Evolutionary conservation across 2,113 vertebrate genomes (phyloP).

Genomic region (Takifugu flavidus): DNA sequence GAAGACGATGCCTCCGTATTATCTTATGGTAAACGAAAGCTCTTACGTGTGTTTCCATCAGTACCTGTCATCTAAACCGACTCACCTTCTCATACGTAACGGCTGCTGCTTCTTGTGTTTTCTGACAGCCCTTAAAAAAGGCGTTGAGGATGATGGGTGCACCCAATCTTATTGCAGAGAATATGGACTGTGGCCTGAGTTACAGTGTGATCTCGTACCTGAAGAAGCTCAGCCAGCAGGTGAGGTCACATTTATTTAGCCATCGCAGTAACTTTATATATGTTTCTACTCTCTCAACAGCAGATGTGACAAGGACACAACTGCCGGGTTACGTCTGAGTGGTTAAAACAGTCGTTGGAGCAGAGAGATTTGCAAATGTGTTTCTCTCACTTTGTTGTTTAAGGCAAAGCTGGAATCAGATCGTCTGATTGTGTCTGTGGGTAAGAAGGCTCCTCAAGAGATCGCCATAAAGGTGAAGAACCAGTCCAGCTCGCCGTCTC

Average conservation of each 20-base stretch:
- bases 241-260: slow-evolving; percentile 8
- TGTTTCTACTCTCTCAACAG: no score
- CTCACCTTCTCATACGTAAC: not conserved
- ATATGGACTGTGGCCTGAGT: slow-evolving; percentile 94
- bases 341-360: no score
- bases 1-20: slow-evolving; percentile 97
- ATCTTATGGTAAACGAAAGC: slow-evolving; percentile 82
- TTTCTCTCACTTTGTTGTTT: slow-evolving; percentile 67
- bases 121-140: slow-evolving; percentile 89
- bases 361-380: not conserved
- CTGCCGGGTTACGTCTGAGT: no score
- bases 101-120: slow-evolving; percentile 1
- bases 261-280: not conserved
- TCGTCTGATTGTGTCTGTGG: slow-evolving; percentile 89
- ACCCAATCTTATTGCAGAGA: slow-evolving; percentile 93
- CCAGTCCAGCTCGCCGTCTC: slow-evolving; percentile 83
- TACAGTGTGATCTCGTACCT: slow-evolving; percentile 97
- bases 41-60: not conserved
- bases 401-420: slow-evolving; percentile 96
- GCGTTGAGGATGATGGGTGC: slow-evolving; percentile 97
- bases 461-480: slow-evolving; percentile 93
- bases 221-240: slow-evolving; percentile 99
- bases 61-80: not conserved
- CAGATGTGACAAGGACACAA: no score
- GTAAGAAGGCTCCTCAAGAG: slow-evolving; percentile 89